Evolutionary conservation across 2,888 invertebrate genomes (phyloP).

Genomic region (Ecliptopera silaceata): DNA sequence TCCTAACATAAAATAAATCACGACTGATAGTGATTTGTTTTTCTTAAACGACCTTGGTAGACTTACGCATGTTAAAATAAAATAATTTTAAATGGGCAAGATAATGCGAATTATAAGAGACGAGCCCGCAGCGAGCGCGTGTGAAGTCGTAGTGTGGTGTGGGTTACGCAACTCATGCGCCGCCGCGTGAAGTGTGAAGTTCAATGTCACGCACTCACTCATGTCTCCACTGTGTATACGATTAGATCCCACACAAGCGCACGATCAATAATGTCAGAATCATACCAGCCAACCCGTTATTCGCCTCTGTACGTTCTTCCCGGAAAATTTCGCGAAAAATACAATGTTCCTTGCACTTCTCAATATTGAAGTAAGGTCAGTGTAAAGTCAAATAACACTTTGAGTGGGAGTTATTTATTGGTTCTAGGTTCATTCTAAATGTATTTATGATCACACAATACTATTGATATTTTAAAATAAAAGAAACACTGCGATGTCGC

Average conservation of each 20-base stretch:
- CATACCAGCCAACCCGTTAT: constrained; percentile 76
- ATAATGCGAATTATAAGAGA: constrained; percentile 35
- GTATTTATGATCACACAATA: constrained; percentile 24
- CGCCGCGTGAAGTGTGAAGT: constrained; percentile 80
- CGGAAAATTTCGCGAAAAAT: constrained; percentile 76
- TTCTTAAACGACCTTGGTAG: constrained; percentile 21
- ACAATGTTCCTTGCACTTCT: constrained; percentile 56
- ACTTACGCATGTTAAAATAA: constrained; percentile 23
- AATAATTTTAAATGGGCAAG: constrained; percentile 29
- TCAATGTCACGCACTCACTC: constrained; percentile 79
- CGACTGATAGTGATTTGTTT: constrained; percentile 18
- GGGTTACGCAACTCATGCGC: constrained; percentile 77
- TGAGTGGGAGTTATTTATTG: constrained; percentile 37
- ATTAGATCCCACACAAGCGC: constrained; percentile 45
- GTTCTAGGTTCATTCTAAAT: constrained; percentile 33
- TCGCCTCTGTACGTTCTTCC: constrained; percentile 76
- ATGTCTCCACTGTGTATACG: constrained; percentile 34
- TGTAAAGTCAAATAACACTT: constrained; percentile 64
- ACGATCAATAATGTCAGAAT: constrained; percentile 64
- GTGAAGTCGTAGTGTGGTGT: constrained; percentile 38
- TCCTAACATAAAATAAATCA: constrained; percentile 5
- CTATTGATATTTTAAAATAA: constrained; percentile 4
- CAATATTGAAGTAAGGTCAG: constrained; percentile 68
- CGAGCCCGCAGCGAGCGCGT: constrained; percentile 22
- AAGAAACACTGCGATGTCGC: neutral